These are phyloP conservation scores for Drosophila putrida DNA, from an alignment of 2,888 invertebrate genomes.

Conservation along the genomic window DNA sequence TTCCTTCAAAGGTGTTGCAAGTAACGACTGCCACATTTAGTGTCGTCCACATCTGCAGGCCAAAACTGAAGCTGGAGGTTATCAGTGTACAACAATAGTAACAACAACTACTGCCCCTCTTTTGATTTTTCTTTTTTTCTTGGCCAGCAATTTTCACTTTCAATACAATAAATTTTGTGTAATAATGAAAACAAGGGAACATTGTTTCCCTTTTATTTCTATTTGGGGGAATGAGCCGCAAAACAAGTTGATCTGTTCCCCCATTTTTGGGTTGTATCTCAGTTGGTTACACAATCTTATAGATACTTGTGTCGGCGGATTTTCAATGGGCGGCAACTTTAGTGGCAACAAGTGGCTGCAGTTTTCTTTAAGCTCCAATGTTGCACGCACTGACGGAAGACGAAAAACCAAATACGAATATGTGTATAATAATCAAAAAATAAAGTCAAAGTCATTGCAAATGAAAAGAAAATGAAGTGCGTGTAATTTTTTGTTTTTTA, in stretches of 20 bases:
- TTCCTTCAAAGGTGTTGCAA: constrained; percentile 62
- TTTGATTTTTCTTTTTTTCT: constrained; percentile 10
- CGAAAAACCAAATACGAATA: constrained; percentile 23
- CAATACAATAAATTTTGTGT: constrained; percentile 70
- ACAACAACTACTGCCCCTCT: constrained; percentile 12
- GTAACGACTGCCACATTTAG: constrained; percentile 53
- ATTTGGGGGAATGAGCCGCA: neutral
- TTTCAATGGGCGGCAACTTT: constrained; percentile 26
- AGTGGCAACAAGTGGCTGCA: constrained; percentile 36
- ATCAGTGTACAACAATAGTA: constrained; percentile 39
- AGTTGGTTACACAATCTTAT: constrained; percentile 56
- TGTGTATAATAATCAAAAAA: constrained; percentile 3
- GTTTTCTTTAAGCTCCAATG: constrained; percentile 5
- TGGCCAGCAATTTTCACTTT: constrained; percentile 78
- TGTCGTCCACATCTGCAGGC: constrained; percentile 54
- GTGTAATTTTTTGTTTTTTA: constrained; percentile 52
- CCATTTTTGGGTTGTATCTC: neutral
- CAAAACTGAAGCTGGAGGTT: constrained; percentile 42
- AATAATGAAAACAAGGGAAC: constrained; percentile 62
- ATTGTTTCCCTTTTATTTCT: constrained; percentile 37
- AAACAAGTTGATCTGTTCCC: constrained; percentile 24
- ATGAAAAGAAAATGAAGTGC: constrained; percentile 56
- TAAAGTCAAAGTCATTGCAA: constrained; percentile 63
- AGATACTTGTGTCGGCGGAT: constrained; percentile 12
- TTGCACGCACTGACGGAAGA: constrained; percentile 65